Evolutionary conservation across 2,797 vertebrate genomes (phyloP).

Genomic region (Sebastes elongatus): DNA sequence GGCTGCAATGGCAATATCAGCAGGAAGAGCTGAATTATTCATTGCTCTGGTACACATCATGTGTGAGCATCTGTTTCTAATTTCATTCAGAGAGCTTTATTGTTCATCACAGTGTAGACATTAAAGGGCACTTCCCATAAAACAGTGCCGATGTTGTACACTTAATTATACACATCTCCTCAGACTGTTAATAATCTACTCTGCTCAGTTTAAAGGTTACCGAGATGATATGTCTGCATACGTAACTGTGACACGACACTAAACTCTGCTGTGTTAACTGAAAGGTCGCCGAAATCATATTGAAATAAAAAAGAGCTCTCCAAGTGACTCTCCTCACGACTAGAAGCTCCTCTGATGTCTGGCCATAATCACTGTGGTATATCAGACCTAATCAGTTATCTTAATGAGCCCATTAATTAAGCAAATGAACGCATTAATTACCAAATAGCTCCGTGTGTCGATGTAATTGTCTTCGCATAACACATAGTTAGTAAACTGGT

Average conservation of each 20-base stretch:
- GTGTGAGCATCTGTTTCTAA: slow-evolving; percentile 67
- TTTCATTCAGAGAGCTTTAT: slow-evolving; percentile 58
- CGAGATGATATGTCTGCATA: not conserved
- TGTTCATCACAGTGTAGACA: slow-evolving; percentile 53
- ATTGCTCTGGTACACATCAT: slow-evolving; percentile 38
- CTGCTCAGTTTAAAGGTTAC: slow-evolving; percentile 19
- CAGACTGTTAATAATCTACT: slow-evolving; percentile 21
- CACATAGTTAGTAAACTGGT: not conserved
- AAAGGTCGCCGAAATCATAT: slow-evolving; percentile 10
- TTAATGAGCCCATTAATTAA: slow-evolving; percentile 53
- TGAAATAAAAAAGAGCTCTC: not conserved
- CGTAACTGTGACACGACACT: not conserved
- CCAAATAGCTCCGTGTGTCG: slow-evolving; percentile 34
- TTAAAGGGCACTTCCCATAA: slow-evolving; percentile 55
- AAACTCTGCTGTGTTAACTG: not conserved
- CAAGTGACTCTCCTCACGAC: not conserved
- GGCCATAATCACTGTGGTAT: not conserved
- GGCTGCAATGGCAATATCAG: slow-evolving; percentile 35
- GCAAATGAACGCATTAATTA: slow-evolving; percentile 46
- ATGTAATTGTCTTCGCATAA: slow-evolving; percentile 13
- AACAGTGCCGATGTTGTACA: slow-evolving; percentile 23
- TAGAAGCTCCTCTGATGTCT: not conserved
- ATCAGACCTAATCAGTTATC: slow-evolving; percentile 36
- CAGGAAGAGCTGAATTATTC: slow-evolving; percentile 52
- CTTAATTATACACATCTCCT: slow-evolving; percentile 40